phyloP scores from a whole-genome alignment of 2,113 vertebrate genomes.

The Serinus canaria region DNA sequence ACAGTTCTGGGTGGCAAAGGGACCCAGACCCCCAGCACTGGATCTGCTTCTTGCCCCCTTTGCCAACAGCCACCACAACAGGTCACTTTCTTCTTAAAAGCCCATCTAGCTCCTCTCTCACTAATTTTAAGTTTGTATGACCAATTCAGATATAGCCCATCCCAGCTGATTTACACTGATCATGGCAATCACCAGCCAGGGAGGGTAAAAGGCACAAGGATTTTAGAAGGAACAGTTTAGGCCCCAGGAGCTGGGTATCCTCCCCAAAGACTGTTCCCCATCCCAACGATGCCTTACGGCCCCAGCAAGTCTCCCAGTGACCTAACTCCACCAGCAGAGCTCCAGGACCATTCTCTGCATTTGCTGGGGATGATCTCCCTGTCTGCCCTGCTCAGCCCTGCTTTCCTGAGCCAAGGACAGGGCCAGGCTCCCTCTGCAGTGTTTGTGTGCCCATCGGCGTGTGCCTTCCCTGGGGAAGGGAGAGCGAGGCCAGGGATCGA shows the following conservation, averaged over 20 bases:
- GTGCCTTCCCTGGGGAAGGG: background rate
- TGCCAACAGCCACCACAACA: background rate
- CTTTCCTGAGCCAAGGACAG: background rate
- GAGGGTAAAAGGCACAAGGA: background rate
- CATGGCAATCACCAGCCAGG: background rate
- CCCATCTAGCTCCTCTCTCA: background rate
- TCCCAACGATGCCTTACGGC: accelerated
- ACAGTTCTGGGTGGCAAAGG: background rate
- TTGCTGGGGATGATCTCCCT: background rate
- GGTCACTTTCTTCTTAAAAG: background rate
- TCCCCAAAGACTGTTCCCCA: background rate
- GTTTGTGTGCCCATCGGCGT: background rate
- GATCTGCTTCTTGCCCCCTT: background rate
- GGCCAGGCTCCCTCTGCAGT: background rate
- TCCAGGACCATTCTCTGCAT: accelerated
- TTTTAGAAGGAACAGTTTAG: background rate
- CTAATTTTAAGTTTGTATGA: background rate
- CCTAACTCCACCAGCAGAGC: background rate
- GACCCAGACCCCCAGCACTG: background rate
- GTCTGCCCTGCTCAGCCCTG: background rate
- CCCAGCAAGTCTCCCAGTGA: background rate
- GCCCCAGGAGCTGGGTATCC: background rate
- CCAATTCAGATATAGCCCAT: background rate
- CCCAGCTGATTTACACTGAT: background rate
- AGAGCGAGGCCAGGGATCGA: background rate